Base-by-base conservation (phyloP, 2,797 vertebrate genomes). In the Eupleurogrammus muticus region DNA sequence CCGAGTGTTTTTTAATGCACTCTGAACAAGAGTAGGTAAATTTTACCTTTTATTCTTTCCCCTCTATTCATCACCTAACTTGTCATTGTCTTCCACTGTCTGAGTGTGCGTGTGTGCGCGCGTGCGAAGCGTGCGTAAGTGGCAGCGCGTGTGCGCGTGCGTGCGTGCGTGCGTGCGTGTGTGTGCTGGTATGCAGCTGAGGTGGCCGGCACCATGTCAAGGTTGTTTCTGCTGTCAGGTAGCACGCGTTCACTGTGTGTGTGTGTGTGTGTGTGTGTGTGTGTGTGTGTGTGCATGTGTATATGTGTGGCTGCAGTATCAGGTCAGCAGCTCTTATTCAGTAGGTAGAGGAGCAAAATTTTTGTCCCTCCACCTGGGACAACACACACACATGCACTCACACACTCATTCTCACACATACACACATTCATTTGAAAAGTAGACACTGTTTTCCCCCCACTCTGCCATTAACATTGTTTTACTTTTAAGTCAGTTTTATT, bases 1-100 rank as follows among this genome's bases (percentile, higher is more conserved):
- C 97, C 87, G 97, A 99, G 93, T 97, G 97, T 96, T 97, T 98
- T 95, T 95, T 97, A 92, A 95, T 97, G 94, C 97, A 97, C 96
- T 98, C 97, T 96, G 97, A 98, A 94, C 97, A 98, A 97, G 96
- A 98, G 97, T 99, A 98, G 96, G 97, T 99, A 97, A 95, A 96
- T 95, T 95, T 96, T 92, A 89, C 82, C 82, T 91, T 90, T 91
- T 80, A 40, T 49, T 82, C 72, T 90, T 88, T 28, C 67, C 80
- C 38, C 68, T 87, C 46, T 50, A 36, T 70, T 64, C 80, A 71
- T 85, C 75, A 20, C 54, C 53, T 68, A 75, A 83, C 87, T 80
- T 91, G 72, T 84, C 79, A 79, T 83, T 73, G 68, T 85, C 72
- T 80, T 67, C 71, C 66, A 81, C 73, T 75, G 68, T 84, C 62